Evolutionary conservation across 2,888 invertebrate genomes (phyloP), one percentile per base, ranked within the genome.

Genomic region (Diplolepis rosae): DNA sequence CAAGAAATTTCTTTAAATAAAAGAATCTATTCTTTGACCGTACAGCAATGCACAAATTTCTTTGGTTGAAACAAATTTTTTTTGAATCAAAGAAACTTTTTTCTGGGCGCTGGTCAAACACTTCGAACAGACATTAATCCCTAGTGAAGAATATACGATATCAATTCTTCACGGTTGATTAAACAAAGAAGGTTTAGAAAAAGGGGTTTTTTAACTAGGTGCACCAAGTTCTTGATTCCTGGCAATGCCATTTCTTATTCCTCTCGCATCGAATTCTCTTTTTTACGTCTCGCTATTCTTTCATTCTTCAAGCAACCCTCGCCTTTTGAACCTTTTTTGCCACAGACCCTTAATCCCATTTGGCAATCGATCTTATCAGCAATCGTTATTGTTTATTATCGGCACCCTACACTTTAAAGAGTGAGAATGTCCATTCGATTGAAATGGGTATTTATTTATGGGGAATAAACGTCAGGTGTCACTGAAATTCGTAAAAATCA

Each of bases 331-430:
- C 61, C 68, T 75, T 71, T 74, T 70, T 50, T 68, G 61, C 56
- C 39, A 48, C 30, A 69, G 52, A 45, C 48, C 50, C 61, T 65
- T 69, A 72, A 69, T 69, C 76, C 50, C 69, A 51, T 65, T 68
- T 71, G 69, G 67, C 74, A 76, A 77, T 72, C 72, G 75, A 65
- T 75, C 79, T 82, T 83, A 83, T 83, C 83, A 77, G 77, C 69
- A 68, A 68, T 54, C 75, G 73, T 81, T 82, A 83, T 83, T 82
- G 79, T 83, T 82, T 79, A 80, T 81, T 83, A 83, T 83, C 82
- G 72, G 76, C 75, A 72, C 69, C 45, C 78, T 79, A 78, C 79
- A 80, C 79, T 78, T 80, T 78, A 75, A 77, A 54, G 52, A 52
- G 13, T n/a, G n/a, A n/a, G 39, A 61, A 27, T 61, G 39, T 39